A percentile compares a stretch with the other conserved stretches of the same genome.
phyloP scores from a whole-genome alignment of 1,140 invertebrate genomes.

The Sitobion miscanthi region DNA sequence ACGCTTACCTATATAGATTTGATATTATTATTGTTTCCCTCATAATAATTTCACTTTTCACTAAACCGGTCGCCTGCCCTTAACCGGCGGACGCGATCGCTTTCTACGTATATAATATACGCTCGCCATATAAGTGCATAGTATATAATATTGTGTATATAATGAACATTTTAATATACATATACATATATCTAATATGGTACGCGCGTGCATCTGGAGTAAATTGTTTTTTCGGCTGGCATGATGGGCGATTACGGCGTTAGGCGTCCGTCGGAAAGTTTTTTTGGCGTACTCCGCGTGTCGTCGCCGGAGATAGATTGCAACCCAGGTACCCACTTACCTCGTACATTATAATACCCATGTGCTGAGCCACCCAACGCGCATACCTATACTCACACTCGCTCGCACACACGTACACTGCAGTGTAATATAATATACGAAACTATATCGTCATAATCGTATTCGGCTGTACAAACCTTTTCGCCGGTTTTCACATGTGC shows the following conservation, averaged over 20 bases:
- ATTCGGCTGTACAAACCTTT: background rate
- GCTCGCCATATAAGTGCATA: background rate
- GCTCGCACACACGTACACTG: background rate
- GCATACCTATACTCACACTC: background rate
- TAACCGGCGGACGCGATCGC: slow-evolving; percentile 24
- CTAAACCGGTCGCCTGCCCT: slow-evolving; percentile 34
- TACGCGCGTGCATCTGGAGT: background rate
- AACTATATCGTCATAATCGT: background rate
- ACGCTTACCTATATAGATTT: background rate
- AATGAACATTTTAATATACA: background rate
- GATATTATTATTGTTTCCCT: slow-evolving; percentile 51
- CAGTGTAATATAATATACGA: background rate
- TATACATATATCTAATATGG: background rate
- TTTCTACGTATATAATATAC: slow-evolving; percentile 23
- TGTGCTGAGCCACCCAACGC: background rate
- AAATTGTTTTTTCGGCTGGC: background rate
- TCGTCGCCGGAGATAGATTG: background rate
- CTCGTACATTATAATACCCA: background rate
- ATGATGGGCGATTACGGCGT: background rate
- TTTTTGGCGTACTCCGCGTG: background rate
- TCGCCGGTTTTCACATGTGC: background rate
- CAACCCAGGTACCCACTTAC: too few relatives aligned
- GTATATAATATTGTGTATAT: background rate
- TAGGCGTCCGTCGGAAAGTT: background rate
- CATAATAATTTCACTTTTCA: slow-evolving; percentile 45